Conservation (phyloP, 1,140 invertebrate genomes). For the Berghia stephanieae region DNA sequence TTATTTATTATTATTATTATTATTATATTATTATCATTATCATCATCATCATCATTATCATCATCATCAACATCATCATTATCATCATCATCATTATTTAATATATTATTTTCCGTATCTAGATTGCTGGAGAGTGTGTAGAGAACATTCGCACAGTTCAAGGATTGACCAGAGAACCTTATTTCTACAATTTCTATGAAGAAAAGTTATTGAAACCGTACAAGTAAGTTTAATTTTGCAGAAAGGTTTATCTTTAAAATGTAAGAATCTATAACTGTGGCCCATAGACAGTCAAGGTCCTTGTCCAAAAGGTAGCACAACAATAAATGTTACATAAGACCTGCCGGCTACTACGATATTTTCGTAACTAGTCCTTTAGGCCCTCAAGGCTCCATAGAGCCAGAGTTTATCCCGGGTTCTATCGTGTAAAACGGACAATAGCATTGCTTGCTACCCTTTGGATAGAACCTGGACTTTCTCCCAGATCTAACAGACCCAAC, state of each 20-base stretch:
- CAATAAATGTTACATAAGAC: no score
- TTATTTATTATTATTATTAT: no score
- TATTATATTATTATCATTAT: neutral
- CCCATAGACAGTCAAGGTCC: neutral
- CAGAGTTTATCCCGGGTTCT: no score
- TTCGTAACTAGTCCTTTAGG: neutral
- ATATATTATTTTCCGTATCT: no score
- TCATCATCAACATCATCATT: no score
- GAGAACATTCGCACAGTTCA: conserved; percentile 73
- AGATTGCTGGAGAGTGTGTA: conserved; percentile 70
- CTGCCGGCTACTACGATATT: neutral
- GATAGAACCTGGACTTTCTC: no score
- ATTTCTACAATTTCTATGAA: conserved; percentile 64
- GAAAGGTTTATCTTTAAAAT: neutral
- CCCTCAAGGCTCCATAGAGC: neutral
- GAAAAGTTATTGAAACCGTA: conserved; percentile 44
- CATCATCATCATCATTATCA: neutral
- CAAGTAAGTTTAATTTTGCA: conserved; percentile 41
- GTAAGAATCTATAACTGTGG: neutral
- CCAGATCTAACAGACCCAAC: no score
- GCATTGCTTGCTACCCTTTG: no score
- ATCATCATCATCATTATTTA: no score
- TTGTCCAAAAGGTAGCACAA: neutral
- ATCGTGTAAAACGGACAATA: no score
- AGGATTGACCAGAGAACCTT: conserved; percentile 67